Percentiles rank a stretch among this genome's conserved stretches.
Conservation (phyloP, 1,140 invertebrate species). For the Orussus abietinus region DNA sequence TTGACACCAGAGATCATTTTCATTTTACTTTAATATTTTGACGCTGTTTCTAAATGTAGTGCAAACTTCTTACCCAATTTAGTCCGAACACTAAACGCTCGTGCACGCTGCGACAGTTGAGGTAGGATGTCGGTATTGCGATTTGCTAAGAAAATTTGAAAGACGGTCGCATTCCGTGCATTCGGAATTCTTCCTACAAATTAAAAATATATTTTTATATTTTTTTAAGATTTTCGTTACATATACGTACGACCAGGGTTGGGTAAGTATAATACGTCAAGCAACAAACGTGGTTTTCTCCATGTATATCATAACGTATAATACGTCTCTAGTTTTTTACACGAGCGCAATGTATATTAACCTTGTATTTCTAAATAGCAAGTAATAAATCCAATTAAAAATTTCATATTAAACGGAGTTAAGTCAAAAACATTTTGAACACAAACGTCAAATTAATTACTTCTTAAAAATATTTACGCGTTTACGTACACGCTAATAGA, state of each 20-base stretch:
- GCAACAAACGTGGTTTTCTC: no score
- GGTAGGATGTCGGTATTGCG: constrained; percentile 23
- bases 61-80: constrained; percentile 37
- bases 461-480: no score
- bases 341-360: neutral
- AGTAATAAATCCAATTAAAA: no score
- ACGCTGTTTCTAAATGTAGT: constrained; percentile 1
- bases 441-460: no score
- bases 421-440: no score
- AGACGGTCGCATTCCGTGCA: constrained; percentile 31
- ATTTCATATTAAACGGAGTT: no score
- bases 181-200: constrained; percentile 37
- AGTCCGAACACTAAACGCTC: constrained; percentile 33
- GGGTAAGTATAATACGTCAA: no score
- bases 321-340: constrained; percentile 10
- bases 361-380: neutral
- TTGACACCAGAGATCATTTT: no score
- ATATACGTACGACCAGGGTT: neutral
- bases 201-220: constrained; percentile 3
- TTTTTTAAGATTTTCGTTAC: neutral
- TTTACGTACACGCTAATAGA: no score
- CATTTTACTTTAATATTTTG: neutral
- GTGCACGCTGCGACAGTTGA: constrained; percentile 25
- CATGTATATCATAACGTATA: no score
- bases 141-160: constrained; percentile 39